Percentiles rank a stretch among this genome's conserved stretches.
Conservation (phyloP, 2,797 vertebrate genomes). For the Pseudochaenichthys georgianus region DNA sequence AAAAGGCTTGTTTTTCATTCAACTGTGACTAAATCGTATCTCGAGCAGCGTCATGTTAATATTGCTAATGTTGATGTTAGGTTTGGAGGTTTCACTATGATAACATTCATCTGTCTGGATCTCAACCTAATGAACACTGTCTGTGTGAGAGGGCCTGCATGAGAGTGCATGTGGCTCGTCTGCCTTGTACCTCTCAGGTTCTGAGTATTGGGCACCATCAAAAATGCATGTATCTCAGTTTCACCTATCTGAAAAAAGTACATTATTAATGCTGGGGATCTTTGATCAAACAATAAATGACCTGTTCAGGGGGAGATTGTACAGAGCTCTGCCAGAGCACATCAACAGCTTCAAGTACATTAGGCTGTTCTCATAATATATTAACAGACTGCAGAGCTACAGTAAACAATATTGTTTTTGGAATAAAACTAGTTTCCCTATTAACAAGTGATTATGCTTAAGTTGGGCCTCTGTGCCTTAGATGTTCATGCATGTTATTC, state of each 20-base stretch:
- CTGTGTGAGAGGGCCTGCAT: conserved; percentile 30
- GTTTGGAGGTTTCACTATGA: conserved; percentile 28
- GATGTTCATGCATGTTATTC: not conserved
- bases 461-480: no score
- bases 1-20: conserved; percentile 1
- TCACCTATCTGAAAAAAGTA: conserved; percentile 71
- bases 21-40: not conserved
- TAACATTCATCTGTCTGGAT: conserved; percentile 44
- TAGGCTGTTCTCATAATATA: not conserved
- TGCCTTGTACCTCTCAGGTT: conserved; percentile 64
- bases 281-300: conserved; percentile 84
- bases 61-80: conserved; percentile 16
- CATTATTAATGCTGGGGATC: conserved; percentile 83
- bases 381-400: not conserved
- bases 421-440: not conserved
- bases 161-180: conserved; percentile 6
- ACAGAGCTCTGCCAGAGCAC: conserved; percentile 40
- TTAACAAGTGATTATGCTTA: no score
- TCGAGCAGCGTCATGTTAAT: not conserved
- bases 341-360: conserved; percentile 15
- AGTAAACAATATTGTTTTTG: not conserved
- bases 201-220: conserved; percentile 65
- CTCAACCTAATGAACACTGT: conserved; percentile 47
- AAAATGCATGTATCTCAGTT: conserved; percentile 79
- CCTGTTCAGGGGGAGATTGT: conserved; percentile 59